phyloP scores from a whole-genome alignment of 2,888 invertebrate species.

The Zygothrica quintamaculata region DNA sequence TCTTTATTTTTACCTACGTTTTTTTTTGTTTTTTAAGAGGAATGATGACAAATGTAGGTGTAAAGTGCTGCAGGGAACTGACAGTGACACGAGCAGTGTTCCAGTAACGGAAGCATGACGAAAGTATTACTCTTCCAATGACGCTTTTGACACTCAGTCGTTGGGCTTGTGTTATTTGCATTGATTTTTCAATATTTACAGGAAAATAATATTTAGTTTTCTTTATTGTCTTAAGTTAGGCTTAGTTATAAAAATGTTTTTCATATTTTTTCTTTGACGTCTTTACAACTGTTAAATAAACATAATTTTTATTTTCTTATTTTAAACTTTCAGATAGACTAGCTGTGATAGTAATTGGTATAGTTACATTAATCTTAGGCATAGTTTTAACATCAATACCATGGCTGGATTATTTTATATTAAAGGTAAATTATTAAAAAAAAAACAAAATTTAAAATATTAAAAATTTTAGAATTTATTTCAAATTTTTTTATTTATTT shows the following conservation, averaged over 20 bases:
- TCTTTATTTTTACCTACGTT: no score
- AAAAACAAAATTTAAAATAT: no score
- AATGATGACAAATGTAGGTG: slow-evolving; percentile 29
- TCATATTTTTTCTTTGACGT: no score
- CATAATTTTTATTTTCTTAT: not conserved
- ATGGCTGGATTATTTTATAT: slow-evolving; percentile 94
- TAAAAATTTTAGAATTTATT: no score
- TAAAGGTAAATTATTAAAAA: slow-evolving; percentile 92
- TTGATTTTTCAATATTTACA: slow-evolving; percentile 1
- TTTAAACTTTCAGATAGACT: slow-evolving; percentile 89
- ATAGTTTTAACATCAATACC: slow-evolving; percentile 93
- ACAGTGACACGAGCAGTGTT: slow-evolving; percentile 9
- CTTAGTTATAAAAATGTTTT: no score
- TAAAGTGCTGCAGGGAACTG: slow-evolving; percentile 27
- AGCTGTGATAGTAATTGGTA: slow-evolving; percentile 91
- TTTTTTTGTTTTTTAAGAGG: no score
- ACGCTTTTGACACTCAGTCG: no score
- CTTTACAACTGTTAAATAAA: not conserved
- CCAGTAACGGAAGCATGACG: slow-evolving; percentile 27
- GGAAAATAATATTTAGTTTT: no score
- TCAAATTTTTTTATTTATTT: slow-evolving; percentile 10
- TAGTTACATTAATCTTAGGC: slow-evolving; percentile 91
- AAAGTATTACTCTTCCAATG: not conserved
- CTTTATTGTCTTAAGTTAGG: no score
- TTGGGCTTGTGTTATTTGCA: slow-evolving; percentile 7